A percentile compares a stretch with the other conserved stretches of the same genome.
These are phyloP conservation scores for Eupleurogrammus muticus DNA, from an alignment of 2,797 vertebrate genomes.

Conservation along the genomic window DNA sequence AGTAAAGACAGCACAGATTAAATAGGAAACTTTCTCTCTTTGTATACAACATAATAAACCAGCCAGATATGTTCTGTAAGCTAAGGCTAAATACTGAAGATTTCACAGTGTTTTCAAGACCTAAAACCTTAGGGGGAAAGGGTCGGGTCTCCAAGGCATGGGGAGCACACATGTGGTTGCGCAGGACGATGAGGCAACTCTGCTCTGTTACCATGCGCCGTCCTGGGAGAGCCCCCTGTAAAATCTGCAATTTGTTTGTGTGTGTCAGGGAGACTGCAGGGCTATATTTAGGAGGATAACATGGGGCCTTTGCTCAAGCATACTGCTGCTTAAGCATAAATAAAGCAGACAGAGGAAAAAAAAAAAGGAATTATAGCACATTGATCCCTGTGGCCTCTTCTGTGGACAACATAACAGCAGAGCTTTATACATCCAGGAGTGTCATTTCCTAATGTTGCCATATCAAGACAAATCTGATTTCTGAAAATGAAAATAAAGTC, in stretches of 20 bases:
- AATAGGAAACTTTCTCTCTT: neutral
- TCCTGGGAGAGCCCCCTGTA: slow-evolving; percentile 46
- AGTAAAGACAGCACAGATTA: neutral
- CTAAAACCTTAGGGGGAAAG: slow-evolving; percentile 20
- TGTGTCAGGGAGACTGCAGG: slow-evolving; percentile 52
- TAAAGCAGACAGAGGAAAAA: slow-evolving; percentile 34
- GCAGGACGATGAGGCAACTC: slow-evolving; percentile 56
- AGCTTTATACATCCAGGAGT: neutral
- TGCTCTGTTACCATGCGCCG: slow-evolving; percentile 75
- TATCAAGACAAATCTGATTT: neutral
- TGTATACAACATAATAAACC: neutral
- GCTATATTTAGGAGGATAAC: slow-evolving; percentile 83
- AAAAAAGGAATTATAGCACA: slow-evolving; percentile 2
- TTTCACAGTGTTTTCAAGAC: slow-evolving; percentile 8
- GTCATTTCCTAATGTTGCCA: neutral
- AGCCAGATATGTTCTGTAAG: no score
- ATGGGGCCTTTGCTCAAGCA: slow-evolving; percentile 56
- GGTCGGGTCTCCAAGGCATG: slow-evolving; percentile 23
- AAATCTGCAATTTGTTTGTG: slow-evolving; percentile 66
- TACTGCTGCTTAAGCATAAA: slow-evolving; percentile 58
- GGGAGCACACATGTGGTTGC: slow-evolving; percentile 15
- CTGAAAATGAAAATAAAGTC: neutral
- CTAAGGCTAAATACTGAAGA: slow-evolving; percentile 1
- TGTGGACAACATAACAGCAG: neutral
- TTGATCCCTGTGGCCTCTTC: neutral